Evolutionary conservation across 2,797 vertebrate genomes (phyloP).

Genomic region (Acrossocheilus fasciatus): DNA sequence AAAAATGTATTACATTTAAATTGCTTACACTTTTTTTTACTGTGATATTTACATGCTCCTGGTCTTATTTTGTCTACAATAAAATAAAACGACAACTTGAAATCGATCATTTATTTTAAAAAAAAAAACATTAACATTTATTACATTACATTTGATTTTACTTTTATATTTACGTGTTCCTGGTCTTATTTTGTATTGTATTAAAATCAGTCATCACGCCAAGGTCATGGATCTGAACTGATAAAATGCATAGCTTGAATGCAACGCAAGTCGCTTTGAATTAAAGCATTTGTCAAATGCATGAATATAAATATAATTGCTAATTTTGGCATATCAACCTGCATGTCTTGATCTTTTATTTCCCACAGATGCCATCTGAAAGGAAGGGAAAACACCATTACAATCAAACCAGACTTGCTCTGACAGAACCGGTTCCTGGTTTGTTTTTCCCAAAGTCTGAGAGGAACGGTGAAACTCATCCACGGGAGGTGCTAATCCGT

Average conservation of each 20-base stretch:
- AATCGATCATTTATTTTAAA: no score
- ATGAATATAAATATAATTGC: neutral
- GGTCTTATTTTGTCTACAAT: neutral
- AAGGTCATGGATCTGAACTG: neutral
- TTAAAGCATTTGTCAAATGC: neutral
- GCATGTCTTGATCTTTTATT: neutral
- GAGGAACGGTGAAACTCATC: slow-evolving; percentile 26
- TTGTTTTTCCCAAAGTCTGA: slow-evolving; percentile 12
- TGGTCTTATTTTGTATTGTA: neutral
- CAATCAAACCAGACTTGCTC: neutral
- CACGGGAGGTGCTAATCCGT: slow-evolving; percentile 63
- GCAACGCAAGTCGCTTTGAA: neutral
- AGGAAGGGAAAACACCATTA: neutral
- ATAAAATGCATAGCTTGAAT: neutral
- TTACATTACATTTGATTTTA: neutral
- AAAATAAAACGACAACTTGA: neutral
- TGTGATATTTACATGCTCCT: neutral
- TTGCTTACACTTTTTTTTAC: neutral
- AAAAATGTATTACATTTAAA: neutral
- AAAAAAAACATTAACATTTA: neutral
- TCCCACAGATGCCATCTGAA: neutral
- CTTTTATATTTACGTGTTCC: neutral
- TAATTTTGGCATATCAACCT: neutral
- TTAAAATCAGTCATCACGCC: no score
- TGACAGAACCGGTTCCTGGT: slow-evolving; percentile 7